These are phyloP conservation scores for Nephrotoma guestfalica DNA, from an alignment of 2,888 invertebrate genomes.

Conservation along the genomic window DNA sequence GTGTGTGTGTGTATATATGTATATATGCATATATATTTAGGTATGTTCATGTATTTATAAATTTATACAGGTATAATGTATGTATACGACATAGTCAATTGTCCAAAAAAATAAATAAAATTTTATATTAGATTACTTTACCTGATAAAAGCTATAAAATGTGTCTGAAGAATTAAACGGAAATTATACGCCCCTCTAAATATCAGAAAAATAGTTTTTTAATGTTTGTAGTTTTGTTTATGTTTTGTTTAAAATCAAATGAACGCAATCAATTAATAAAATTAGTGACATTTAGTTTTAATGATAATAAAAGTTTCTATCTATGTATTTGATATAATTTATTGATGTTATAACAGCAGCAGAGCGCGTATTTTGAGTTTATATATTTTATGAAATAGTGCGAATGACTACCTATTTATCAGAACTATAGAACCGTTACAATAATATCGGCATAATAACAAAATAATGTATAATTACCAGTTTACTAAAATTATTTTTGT, in stretches of 20 bases:
- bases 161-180: neutral
- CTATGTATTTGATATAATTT: neutral
- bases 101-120: neutral
- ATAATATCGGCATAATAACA: neutral
- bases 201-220: neutral
- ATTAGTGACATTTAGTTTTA: neutral
- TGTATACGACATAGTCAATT: neutral
- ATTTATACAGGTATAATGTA: neutral
- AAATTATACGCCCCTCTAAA: neutral
- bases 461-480: neutral
- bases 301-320: neutral
- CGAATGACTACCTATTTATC: neutral
- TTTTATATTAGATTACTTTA: neutral
- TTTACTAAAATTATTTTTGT: no score
- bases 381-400: neutral
- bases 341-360: neutral
- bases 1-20: no score
- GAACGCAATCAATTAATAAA: neutral
- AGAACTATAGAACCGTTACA: neutral
- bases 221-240: neutral
- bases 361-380: neutral
- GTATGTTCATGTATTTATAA: no score
- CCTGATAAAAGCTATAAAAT: neutral
- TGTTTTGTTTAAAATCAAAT: neutral
- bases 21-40: no score